Evolutionary conservation across 2,113 vertebrate species (phyloP).

Genomic region (Ifrita kowaldi): DNA sequence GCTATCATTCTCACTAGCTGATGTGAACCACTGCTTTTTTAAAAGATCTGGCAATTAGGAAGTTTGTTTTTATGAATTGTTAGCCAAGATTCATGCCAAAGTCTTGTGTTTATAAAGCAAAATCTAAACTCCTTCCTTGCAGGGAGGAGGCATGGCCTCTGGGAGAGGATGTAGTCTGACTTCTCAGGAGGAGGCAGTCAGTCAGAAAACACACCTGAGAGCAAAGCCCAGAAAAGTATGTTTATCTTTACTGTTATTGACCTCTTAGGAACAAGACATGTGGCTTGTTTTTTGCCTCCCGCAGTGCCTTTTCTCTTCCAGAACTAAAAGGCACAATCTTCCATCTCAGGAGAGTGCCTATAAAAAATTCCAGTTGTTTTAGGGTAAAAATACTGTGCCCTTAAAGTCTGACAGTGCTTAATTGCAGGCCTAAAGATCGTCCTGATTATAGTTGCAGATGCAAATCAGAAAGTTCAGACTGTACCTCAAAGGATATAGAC

Average conservation of each 20-base stretch:
- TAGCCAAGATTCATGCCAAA: not conserved
- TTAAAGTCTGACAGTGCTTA: not conserved
- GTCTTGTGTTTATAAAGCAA: not conserved
- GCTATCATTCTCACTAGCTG: not conserved
- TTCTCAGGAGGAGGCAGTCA: not conserved
- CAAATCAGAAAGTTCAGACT: not conserved
- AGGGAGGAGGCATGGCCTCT: not conserved
- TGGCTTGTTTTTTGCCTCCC: not conserved
- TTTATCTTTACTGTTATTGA: not conserved
- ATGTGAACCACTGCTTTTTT: not conserved
- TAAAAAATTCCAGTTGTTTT: not conserved
- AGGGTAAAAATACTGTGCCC: not conserved
- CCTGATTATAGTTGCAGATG: not conserved
- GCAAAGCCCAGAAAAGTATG: not conserved
- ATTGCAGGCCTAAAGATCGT: not conserved
- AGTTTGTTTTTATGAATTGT: not conserved
- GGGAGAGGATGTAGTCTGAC: not conserved
- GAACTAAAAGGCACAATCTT: not conserved
- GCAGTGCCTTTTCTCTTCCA: not conserved
- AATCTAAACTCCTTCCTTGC: not conserved
- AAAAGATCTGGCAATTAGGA: not conserved
- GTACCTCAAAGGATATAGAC: not conserved
- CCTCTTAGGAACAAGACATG: not conserved
- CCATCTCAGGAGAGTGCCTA: not conserved
- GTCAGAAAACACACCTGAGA: not conserved